Evolutionary conservation across 2,797 vertebrate genomes (phyloP).

Genomic region (Pitangus sulphuratus): DNA sequence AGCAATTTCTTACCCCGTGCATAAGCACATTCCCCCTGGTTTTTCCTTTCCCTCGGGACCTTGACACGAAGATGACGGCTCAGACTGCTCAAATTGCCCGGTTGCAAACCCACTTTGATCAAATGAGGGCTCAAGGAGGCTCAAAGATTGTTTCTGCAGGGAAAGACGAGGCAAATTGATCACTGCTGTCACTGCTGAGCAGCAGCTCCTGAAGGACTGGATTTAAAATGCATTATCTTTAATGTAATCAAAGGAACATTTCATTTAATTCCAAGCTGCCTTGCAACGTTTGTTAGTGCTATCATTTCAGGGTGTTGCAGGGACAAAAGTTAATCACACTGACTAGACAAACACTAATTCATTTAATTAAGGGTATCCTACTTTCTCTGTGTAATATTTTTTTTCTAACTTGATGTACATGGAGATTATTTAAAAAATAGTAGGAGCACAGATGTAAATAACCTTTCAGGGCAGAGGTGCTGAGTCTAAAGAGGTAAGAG

Average conservation of each 20-base stretch:
- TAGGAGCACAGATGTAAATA: neutral
- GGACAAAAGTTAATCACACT: constrained; percentile 30
- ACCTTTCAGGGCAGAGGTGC: neutral
- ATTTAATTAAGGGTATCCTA: constrained; percentile 2
- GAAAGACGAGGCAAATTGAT: constrained; percentile 54
- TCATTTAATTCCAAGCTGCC: constrained; percentile 36
- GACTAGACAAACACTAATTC: constrained; percentile 9
- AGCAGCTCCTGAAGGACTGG: constrained; percentile 42
- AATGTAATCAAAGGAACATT: constrained; percentile 44
- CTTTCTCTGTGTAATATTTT: neutral
- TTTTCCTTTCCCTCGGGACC: neutral
- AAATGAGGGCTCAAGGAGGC: constrained; percentile 32
- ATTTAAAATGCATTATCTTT: constrained; percentile 53
- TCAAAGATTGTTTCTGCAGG: constrained; percentile 30
- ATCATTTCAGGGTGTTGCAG: neutral
- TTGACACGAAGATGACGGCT: constrained; percentile 2
- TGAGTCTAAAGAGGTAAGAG: neutral
- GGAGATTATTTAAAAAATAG: neutral
- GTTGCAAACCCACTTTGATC: constrained; percentile 38
- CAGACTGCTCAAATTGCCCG: neutral
- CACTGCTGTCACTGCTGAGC: constrained; percentile 27
- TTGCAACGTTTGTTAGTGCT: constrained; percentile 23
- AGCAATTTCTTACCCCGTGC: neutral
- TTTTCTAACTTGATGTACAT: neutral
- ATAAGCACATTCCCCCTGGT: neutral